phyloP scores from a whole-genome alignment of 2,888 invertebrate genomes.

The Matsumyia berberina region DNA sequence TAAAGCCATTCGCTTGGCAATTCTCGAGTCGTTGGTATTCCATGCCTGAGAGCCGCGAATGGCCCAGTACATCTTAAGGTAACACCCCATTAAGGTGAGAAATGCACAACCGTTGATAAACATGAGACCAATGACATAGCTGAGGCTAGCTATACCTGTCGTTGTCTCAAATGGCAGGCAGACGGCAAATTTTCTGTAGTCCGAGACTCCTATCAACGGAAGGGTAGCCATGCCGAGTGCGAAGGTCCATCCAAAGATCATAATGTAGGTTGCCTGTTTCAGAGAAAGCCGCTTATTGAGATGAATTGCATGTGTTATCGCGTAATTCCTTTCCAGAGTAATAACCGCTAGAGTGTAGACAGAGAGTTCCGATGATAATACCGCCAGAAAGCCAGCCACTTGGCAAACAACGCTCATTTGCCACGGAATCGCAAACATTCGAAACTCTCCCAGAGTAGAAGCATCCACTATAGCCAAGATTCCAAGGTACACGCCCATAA shows the following conservation, averaged over 20 bases:
- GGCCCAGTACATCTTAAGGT: conserved; percentile 98
- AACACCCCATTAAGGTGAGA: conserved; percentile 97
- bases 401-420: conserved; percentile 97
- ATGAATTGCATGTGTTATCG: conserved; percentile 99
- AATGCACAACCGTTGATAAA: conserved; percentile 97
- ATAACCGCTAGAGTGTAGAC: conserved; percentile 98
- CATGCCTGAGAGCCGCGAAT: conserved; percentile 98
- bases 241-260: conserved; percentile 97
- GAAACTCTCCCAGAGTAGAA: conserved; percentile 97
- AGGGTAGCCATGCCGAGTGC: conserved; percentile 93
- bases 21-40: conserved; percentile 98
- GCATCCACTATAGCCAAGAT: conserved; percentile 98
- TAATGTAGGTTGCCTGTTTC: conserved; percentile 95
- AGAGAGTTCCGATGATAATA: conserved; percentile 96
- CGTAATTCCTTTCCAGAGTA: conserved; percentile 97
- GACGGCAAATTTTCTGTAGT: conserved; percentile 98
- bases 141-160: conserved; percentile 90
- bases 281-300: conserved; percentile 96
- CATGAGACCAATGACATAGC: conserved; percentile 96
- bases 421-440: conserved; percentile 98
- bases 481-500: conserved; percentile 97
- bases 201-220: conserved; percentile 95
- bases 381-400: conserved; percentile 97
- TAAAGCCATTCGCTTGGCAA: conserved; percentile 98
- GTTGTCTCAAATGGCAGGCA: conserved; percentile 97